Percentiles rank a stretch among this genome's conserved stretches.
phyloP scores from a whole-genome alignment of 2,888 invertebrate species.

The Apamea epomidion region DNA sequence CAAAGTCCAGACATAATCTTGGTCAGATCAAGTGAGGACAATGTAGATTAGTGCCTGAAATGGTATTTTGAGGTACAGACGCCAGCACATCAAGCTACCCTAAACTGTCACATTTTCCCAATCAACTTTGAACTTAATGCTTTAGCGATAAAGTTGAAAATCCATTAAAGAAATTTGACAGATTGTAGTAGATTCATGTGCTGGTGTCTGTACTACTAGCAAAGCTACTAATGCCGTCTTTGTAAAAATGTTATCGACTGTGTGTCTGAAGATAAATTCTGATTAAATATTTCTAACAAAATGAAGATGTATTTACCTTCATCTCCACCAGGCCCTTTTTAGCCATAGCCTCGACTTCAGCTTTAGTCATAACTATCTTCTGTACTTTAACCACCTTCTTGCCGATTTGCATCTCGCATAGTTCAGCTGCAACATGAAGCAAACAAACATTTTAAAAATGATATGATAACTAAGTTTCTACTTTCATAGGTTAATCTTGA shows the following conservation, averaged over 20 bases:
- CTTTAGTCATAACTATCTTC: slow-evolving; percentile 92
- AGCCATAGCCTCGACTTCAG: slow-evolving; percentile 92
- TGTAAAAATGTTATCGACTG: background rate
- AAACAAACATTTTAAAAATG: background rate
- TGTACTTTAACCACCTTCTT: slow-evolving; percentile 92
- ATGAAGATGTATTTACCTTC: slow-evolving; percentile 79
- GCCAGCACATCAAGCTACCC: too few relatives aligned
- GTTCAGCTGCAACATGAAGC: slow-evolving; percentile 72
- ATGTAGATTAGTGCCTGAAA: too few relatives aligned
- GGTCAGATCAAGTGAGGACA: too few relatives aligned
- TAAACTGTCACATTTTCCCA: too few relatives aligned
- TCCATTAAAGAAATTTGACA: too few relatives aligned
- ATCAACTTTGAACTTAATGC: too few relatives aligned
- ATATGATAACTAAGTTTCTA: background rate
- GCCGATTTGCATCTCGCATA: slow-evolving; percentile 90
- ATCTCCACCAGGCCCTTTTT: slow-evolving; percentile 92
- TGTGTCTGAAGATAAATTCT: background rate
- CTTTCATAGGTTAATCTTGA: background rate
- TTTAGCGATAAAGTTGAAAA: too few relatives aligned
- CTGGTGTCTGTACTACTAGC: background rate
- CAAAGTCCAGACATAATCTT: too few relatives aligned
- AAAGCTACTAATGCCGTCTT: background rate
- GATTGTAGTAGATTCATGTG: too few relatives aligned
- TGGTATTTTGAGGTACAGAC: too few relatives aligned
- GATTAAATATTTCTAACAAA: background rate